A percentile compares a stretch with the other conserved stretches of the same genome.
Evolutionary conservation across 2,888 invertebrate species (phyloP).

Genomic region (Ornithoptera priamus): DNA sequence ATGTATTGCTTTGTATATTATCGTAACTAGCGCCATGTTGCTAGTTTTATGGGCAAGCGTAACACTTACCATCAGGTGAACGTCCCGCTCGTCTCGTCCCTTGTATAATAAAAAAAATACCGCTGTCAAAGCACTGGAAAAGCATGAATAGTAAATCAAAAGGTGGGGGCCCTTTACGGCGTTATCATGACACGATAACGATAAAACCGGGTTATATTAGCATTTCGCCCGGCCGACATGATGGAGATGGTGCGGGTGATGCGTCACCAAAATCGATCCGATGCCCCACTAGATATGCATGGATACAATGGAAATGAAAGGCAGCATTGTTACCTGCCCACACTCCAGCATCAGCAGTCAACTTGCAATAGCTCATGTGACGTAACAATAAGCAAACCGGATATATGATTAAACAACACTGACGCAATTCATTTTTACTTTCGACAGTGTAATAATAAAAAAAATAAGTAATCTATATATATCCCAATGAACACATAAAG

Average conservation of each 20-base stretch:
- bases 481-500: too few species aligned
- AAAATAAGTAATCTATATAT: background rate
- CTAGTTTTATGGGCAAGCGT: too few species aligned
- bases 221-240: constrained; percentile 43
- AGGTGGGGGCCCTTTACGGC: constrained; percentile 38
- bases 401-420: constrained; percentile 17
- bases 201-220: constrained; percentile 46
- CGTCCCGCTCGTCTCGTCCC: too few species aligned
- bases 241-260: constrained; percentile 42
- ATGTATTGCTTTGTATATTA: too few species aligned
- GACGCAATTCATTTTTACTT: constrained; percentile 12
- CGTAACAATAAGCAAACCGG: constrained; percentile 27
- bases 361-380: constrained; percentile 43
- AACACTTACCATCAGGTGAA: too few species aligned
- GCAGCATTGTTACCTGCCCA: constrained; percentile 53
- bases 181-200: constrained; percentile 44
- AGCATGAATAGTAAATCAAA: constrained; percentile 44
- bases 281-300: too few species aligned
- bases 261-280: constrained; percentile 57
- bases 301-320: constrained; percentile 40
- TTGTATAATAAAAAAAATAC: too few species aligned
- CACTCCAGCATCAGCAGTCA: constrained; percentile 50
- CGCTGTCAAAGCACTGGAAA: background rate
- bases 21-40: too few species aligned
- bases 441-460: constrained; percentile 6